Evolutionary conservation across 2,797 vertebrate species (phyloP), one percentile per base, ranked within the genome.

Genomic region (Helicolenus hilgendorfi): DNA sequence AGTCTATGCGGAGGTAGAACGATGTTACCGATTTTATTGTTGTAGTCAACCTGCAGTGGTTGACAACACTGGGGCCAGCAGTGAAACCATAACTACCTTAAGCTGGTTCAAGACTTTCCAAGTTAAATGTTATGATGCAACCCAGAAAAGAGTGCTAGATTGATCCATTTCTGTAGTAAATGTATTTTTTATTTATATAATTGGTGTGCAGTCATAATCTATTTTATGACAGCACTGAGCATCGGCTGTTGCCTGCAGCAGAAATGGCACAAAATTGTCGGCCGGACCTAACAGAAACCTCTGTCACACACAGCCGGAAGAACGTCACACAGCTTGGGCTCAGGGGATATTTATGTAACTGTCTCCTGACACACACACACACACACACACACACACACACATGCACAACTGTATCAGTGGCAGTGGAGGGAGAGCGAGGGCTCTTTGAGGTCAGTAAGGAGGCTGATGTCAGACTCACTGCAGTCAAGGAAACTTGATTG

Each of bases 321-420:
- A 87, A 79, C 78, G 84, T 91, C 89, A 92, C 79, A 72, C 69
- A 77, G 78, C 86, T 41, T 58, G 72, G 81, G 75, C 86, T 26
- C 79, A 63, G 72, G 71, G 76, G 79, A 86, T 89, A 79, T 94
- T 96, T 94, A 94, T 92, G 86, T 85, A 91, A 92, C 91, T 2
- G 81, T 68, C 82, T 76, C 63, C 72, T 58, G 86, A 74, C 55
- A 70, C 60, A 55, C 35, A 41, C 67, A 45, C 69, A 31, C 20
- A 74, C 38, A 35, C 27, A 81, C n/a, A n/a, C n/a, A n/a, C n/a
- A n/a, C n/a, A n/a, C n/a, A n/a, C n/a, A n/a, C 74, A 33, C 72
- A 79, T 5, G 3, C 77, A 77, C 88, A 87, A 72, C 86, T 65
- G 71, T 91, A 92, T 89, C 90, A 87, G 86, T 85, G 56, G 87